Base-by-base conservation (phyloP, 2,888 invertebrate genomes). In the Thyatira batis region DNA sequence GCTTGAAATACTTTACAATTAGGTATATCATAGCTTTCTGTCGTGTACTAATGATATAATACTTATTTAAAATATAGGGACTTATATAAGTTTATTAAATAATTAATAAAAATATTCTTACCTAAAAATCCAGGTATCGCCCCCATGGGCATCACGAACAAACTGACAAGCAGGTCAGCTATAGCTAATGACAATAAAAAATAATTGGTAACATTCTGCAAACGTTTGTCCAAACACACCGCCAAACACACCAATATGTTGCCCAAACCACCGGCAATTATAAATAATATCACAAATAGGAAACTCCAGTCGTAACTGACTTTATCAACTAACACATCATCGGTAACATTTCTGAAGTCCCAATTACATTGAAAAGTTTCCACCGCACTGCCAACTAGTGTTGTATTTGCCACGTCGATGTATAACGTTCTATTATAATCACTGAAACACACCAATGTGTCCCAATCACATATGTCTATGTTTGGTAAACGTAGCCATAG, bases 191-290 rank as follows among this genome's bases (percentile, higher is more conserved):
- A 98, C 72, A 98, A 93, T 60, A 98, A 93, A 85, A 98, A 98
- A 89, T 98, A 98, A 91, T 98, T 99, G 62, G 98, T 98, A 64
- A 98, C 97, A 87, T 98, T 98, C 88, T 98, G 98, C 60, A 98
- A 91, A 71, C 96, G 94, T 60, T 96, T 95, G 91, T 99, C 98
- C 77, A 97, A 92, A 60, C 96, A 95, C 69, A 99, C 97, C 0
- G 98, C 98, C 75, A 98, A 92, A 85, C 98, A 98, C 69, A 99
- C 98, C 58, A 99, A 92, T 65, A 97, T 95, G 87, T 98, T 98
- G 20, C 98, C 98, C 54, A 98, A 86, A 23, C 97, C 97, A 23
- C 98, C 98, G 23, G 97, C 97, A 62, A 97, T 92, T 80, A 98
- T 97, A 83, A 98, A 96, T 74, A 97, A 93, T 68, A 96, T 94